phyloP scores from a whole-genome alignment of 2,797 vertebrate genomes.

The Menidia menidia region DNA sequence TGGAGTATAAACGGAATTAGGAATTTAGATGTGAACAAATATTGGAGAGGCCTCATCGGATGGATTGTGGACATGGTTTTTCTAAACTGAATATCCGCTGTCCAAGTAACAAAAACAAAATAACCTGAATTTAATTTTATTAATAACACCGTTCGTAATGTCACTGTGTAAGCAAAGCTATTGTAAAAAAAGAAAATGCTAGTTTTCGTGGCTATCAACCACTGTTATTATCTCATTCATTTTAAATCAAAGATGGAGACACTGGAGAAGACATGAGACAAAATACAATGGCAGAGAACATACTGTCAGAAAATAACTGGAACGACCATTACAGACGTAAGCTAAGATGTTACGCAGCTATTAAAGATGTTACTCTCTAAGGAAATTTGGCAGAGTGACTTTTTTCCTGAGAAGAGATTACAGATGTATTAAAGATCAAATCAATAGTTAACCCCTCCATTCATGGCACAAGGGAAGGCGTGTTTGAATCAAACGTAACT shows the following conservation, averaged over 20 bases:
- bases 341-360: not conserved
- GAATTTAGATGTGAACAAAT: not conserved
- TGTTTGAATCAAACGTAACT: slow-evolving; percentile 26
- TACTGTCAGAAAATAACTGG: not conserved
- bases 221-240: not conserved
- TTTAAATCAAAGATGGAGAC: not conserved
- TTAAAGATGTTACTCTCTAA: not conserved
- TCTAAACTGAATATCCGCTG: not conserved
- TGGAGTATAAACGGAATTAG: not conserved
- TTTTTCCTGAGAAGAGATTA: slow-evolving; percentile 22
- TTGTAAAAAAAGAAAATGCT: not conserved
- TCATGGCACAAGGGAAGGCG: slow-evolving; percentile 15
- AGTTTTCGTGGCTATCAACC: not conserved
- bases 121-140: not conserved
- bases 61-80: not conserved
- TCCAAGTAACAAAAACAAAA: not conserved
- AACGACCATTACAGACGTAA: not conserved
- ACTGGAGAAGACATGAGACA: not conserved
- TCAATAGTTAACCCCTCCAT: not conserved
- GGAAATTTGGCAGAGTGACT: slow-evolving; percentile 17
- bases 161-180: not conserved
- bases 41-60: not conserved
- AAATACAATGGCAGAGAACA: not conserved
- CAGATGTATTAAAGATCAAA: not conserved
- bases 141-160: not conserved